These are phyloP conservation scores for Eleginops maclovinus DNA, from an alignment of 2,113 vertebrate species.

Conservation along the genomic window DNA sequence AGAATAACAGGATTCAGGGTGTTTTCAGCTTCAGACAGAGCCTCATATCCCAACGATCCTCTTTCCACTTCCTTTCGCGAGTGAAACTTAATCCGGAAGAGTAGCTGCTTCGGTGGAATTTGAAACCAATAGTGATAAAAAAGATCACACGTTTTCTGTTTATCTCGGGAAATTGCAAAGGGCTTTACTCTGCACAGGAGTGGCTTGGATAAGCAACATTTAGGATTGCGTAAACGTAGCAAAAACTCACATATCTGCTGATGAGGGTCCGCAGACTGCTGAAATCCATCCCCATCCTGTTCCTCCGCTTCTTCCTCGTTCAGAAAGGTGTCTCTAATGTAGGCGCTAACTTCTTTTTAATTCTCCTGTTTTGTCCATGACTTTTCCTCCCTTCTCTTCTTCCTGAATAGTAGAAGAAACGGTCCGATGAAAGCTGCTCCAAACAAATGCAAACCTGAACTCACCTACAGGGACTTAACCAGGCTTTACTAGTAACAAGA, in stretches of 20 bases:
- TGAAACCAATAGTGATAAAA: conserved; percentile 27
- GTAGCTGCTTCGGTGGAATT: conserved; percentile 43
- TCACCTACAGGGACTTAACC: conserved; percentile 24
- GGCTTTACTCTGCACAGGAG: not conserved
- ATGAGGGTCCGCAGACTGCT: conserved; percentile 91
- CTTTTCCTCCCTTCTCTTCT: conserved; percentile 54
- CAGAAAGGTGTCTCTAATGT: not conserved
- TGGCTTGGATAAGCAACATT: not conserved
- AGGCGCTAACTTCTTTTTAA: conserved; percentile 71
- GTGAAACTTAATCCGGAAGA: conserved; percentile 68
- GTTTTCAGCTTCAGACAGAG: not conserved
- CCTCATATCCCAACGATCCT: not conserved
- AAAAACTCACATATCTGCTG: conserved; percentile 92
- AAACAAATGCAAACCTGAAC: not conserved
- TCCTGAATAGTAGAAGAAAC: conserved; percentile 12
- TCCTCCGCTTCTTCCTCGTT: conserved; percentile 28
- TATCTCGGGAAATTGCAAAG: not conserved
- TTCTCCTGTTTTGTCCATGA: conserved; percentile 73
- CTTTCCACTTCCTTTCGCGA: conserved; percentile 2
- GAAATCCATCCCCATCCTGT: conserved; percentile 88
- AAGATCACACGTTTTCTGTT: not conserved
- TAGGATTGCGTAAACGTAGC: rapidly evolving
- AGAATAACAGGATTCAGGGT: not conserved
- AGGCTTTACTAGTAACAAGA: not conserved
- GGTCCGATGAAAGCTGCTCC: not conserved